Percentiles rank a stretch among this genome's conserved stretches.
These are phyloP conservation scores for Bolborhynchus lineola DNA, from an alignment of 2,113 vertebrate species.

Conservation along the genomic window DNA sequence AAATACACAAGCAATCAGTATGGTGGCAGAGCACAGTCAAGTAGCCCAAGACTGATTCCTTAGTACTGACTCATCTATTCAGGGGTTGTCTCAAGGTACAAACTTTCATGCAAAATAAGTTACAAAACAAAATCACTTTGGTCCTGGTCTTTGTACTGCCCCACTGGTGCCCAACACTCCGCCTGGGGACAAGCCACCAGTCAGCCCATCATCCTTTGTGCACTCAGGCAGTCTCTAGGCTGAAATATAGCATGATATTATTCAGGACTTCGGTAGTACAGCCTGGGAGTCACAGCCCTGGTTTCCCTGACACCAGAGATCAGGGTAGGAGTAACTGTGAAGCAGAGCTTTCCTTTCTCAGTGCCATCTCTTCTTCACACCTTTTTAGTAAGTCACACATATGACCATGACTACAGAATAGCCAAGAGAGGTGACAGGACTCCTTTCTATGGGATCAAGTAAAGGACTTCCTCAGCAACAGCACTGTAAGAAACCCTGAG, in stretches of 20 bases:
- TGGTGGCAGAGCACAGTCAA: neutral
- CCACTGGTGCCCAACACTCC: neutral
- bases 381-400: neutral
- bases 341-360: neutral
- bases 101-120: neutral
- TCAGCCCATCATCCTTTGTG: neutral
- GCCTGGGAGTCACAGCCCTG: accelerated
- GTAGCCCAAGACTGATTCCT: neutral
- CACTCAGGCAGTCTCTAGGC: neutral
- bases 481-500: neutral
- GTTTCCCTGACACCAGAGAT: too few relatives aligned
- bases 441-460: neutral
- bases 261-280: accelerated
- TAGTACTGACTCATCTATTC: neutral
- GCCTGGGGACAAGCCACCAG: neutral
- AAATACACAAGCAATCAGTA: neutral
- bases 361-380: neutral
- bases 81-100: neutral
- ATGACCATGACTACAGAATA: neutral
- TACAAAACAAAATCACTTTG: neutral
- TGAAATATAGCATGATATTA: neutral
- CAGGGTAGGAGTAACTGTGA: neutral
- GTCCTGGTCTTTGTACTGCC: accelerated
- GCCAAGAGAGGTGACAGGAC: neutral
- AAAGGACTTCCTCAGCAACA: neutral